A percentile compares a stretch with the other conserved stretches of the same genome.
Evolutionary conservation across 2,113 vertebrate genomes (phyloP).

Genomic region (Peromyscus maniculatus): DNA sequence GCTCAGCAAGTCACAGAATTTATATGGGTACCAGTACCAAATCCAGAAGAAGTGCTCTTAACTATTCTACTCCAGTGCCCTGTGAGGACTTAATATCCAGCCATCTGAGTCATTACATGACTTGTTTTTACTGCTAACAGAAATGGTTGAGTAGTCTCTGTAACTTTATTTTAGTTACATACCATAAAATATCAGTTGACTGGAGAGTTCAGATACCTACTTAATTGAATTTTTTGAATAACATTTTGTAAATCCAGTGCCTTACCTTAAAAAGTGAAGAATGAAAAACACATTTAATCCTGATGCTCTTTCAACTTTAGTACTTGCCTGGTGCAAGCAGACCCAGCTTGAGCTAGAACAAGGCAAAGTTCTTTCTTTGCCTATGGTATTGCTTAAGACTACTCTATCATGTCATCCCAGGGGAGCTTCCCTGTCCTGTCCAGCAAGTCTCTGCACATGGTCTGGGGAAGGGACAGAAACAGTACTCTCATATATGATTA

Average conservation of each 20-base stretch:
- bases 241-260: conserved; percentile 44
- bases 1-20: not conserved
- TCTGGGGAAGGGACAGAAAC: not conserved
- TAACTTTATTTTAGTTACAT: conserved; percentile 53
- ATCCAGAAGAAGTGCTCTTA: not conserved
- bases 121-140: conserved; percentile 41
- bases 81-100: conserved; percentile 57
- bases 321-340: too few species aligned
- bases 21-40: not conserved
- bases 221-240: conserved; percentile 67
- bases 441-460: not conserved
- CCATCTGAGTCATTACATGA: not conserved
- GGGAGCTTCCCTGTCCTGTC: not conserved
- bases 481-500: not conserved
- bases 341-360: not conserved
- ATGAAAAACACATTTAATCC: not conserved
- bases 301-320: not conserved
- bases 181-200: conserved; percentile 58
- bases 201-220: conserved; percentile 46
- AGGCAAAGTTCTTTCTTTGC: not conserved
- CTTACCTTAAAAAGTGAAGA: conserved; percentile 38
- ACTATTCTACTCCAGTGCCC: not conserved
- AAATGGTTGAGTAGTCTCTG: not conserved
- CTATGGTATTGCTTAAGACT: not conserved
- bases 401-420: not conserved